phyloP scores from a whole-genome alignment of 2,797 vertebrate species.

The Meda fulgida region DNA sequence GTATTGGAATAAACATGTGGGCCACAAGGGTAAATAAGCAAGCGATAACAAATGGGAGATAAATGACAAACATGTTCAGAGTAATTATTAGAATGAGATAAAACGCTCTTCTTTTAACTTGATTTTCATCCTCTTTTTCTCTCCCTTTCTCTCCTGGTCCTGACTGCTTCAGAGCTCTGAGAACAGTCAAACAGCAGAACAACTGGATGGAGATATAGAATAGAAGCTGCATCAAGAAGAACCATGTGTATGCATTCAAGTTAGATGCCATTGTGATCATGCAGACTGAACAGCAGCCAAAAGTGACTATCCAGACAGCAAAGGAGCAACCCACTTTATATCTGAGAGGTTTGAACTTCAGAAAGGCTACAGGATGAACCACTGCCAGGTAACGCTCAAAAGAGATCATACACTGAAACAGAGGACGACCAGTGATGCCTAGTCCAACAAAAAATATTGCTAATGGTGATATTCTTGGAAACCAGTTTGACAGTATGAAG shows the following conservation, averaged over 20 bases:
- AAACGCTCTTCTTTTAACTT: conserved; percentile 64
- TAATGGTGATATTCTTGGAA: too few relatives aligned
- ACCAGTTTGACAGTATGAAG: not conserved
- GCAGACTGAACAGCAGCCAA: not conserved
- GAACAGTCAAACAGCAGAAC: conserved; percentile 49
- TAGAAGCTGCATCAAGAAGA: conserved; percentile 13
- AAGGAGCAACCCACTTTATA: conserved; percentile 20
- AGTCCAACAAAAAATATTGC: not conserved
- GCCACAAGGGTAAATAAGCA: not conserved
- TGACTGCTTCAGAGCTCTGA: conserved; percentile 45
- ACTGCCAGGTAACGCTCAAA: conserved; percentile 56
- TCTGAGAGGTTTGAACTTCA: conserved; percentile 47
- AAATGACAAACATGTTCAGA: conserved; percentile 57
- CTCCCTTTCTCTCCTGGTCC: conserved; percentile 43
- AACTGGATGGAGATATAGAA: conserved; percentile 30
- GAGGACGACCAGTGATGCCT: not conserved
- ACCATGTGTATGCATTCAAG: not conserved
- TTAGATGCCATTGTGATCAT: not conserved
- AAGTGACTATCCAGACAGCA: conserved; percentile 29
- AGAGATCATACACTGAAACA: conserved; percentile 55
- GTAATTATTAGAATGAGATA: conserved; percentile 60
- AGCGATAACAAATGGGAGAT: not conserved
- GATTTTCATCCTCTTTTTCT: conserved; percentile 40
- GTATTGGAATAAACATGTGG: not conserved
- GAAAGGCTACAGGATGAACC: conserved; percentile 48